Conservation (phyloP, 2,888 invertebrate genomes). For the Spodoptera picta region DNA sequence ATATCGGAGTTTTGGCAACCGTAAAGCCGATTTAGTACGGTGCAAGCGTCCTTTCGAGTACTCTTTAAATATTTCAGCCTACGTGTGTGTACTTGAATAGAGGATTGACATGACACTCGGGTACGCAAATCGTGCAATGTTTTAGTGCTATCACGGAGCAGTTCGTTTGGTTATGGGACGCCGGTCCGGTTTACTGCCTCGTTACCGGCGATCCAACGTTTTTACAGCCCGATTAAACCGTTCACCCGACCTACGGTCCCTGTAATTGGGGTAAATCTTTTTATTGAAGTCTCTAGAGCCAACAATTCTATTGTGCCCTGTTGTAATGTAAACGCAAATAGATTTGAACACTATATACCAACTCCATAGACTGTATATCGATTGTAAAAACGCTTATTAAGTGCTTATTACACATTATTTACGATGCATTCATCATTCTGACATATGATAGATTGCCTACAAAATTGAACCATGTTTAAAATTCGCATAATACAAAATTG, state of each 20-base stretch:
- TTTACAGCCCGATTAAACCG: conserved; percentile 84
- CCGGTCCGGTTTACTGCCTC: conserved; percentile 80
- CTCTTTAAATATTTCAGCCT: conserved; percentile 52
- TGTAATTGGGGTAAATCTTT: conserved; percentile 84
- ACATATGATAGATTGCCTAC: conserved; percentile 60
- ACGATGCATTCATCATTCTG: conserved; percentile 55
- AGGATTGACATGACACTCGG: conserved; percentile 43
- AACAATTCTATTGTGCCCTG: conserved; percentile 51
- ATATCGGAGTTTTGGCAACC: conserved; percentile 44
- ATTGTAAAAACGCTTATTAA: conserved; percentile 39
- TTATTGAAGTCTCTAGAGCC: conserved; percentile 67
- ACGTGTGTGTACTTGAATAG: conserved; percentile 30
- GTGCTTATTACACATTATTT: conserved; percentile 42
- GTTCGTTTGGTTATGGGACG: conserved; percentile 68
- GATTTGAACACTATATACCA: conserved; percentile 23
- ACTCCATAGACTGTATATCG: conserved; percentile 22
- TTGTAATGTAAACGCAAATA: conserved; percentile 40
- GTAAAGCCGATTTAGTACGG: conserved; percentile 46
- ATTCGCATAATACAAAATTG: conserved; percentile 62
- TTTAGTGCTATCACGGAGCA: conserved; percentile 67
- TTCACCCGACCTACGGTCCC: conserved; percentile 73
- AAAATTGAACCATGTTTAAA: conserved; percentile 59
- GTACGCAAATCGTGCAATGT: conserved; percentile 55
- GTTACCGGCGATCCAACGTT: conserved; percentile 81
- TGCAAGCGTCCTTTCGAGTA: conserved; percentile 36